A percentile compares a stretch with the other conserved stretches of the same genome.
Conservation (phyloP, 2,797 vertebrate species). For the Enteromius treurensis region DNA sequence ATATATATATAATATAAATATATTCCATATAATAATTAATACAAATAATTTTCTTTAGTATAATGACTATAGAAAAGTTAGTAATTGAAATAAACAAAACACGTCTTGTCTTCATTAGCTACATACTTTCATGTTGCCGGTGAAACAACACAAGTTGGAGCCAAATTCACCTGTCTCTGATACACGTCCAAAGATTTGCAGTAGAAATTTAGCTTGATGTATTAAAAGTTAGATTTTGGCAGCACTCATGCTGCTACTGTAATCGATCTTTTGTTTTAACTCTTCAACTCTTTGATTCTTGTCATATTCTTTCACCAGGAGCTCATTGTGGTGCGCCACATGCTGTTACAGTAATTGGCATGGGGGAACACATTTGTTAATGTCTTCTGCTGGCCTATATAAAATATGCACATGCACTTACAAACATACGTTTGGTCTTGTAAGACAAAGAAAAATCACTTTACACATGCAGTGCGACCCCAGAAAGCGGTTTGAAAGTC, state of each 20-base stretch:
- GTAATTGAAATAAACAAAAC: neutral
- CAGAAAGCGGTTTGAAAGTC: conserved; percentile 39
- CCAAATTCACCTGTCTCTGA: neutral
- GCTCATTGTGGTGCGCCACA: neutral
- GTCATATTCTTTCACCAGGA: conserved; percentile 11
- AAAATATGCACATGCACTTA: conserved; percentile 22
- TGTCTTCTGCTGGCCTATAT: conserved; percentile 1
- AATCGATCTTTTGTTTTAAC: conserved; percentile 3
- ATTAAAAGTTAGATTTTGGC: neutral
- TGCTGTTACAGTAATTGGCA: conserved; percentile 28
- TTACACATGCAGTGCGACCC: conserved; percentile 30
- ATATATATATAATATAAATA: neutral
- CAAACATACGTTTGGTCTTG: conserved; percentile 15
- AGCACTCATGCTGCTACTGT: neutral
- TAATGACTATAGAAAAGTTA: neutral
- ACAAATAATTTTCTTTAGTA: neutral
- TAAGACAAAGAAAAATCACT: conserved; percentile 34
- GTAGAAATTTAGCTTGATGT: neutral
- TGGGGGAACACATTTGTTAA: conserved; percentile 39
- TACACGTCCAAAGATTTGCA: neutral
- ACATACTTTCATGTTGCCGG: too few species aligned
- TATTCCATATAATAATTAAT: neutral
- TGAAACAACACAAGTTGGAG: neutral
- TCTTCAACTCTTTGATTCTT: neutral
- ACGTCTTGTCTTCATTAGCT: neutral